Conservation (phyloP, 2,113 vertebrate genomes). For the Gallinago undulata region DNA sequence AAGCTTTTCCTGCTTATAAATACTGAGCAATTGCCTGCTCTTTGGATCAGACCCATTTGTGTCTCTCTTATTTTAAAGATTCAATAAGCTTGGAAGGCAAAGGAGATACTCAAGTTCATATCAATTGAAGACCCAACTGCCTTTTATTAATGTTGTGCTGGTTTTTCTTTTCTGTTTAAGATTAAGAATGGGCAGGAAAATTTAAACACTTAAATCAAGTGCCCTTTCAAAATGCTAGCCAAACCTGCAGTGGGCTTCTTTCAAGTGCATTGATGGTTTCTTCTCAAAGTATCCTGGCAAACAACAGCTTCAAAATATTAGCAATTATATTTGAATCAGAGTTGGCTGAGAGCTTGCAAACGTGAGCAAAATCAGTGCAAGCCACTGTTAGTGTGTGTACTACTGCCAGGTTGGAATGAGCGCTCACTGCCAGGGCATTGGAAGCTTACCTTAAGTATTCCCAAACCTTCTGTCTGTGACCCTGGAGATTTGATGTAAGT, state of each 20-base stretch:
- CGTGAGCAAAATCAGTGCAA: background rate
- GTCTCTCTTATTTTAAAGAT: background rate
- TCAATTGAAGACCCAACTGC: background rate
- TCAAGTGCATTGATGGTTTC: background rate
- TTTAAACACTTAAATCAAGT: background rate
- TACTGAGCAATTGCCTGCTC: background rate
- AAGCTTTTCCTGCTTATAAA: background rate
- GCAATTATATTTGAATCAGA: background rate
- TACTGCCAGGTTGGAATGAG: background rate
- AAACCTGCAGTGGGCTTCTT: background rate
- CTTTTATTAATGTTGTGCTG: background rate
- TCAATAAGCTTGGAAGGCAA: background rate
- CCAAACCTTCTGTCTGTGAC: background rate
- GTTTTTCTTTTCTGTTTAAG: conserved; percentile 11
- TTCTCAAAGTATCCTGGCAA: conserved; percentile 3
- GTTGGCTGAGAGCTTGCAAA: background rate
- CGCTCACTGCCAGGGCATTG: background rate
- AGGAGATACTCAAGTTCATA: background rate
- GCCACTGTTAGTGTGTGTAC: background rate
- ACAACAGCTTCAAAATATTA: background rate
- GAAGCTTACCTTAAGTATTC: background rate
- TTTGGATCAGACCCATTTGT: background rate
- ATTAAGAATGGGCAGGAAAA: background rate
- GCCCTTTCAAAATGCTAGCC: background rate
- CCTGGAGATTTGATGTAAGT: background rate